A percentile compares a stretch with the other conserved stretches of the same genome.
phyloP scores from a whole-genome alignment of 1,140 invertebrate genomes.

The Sinonovacula constricta region DNA sequence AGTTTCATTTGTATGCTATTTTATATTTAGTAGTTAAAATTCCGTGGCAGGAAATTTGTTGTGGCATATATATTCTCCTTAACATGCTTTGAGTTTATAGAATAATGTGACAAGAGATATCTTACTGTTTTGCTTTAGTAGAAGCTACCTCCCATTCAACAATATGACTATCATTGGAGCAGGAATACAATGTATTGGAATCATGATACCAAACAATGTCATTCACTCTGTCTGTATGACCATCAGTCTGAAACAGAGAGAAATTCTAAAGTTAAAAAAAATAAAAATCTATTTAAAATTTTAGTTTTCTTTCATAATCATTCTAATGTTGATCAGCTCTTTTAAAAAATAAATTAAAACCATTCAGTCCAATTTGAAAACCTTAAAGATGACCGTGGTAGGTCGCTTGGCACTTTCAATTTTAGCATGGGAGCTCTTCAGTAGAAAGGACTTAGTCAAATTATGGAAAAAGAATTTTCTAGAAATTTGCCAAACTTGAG shows the following conservation, averaged over 20 bases:
- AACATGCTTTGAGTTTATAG: no score
- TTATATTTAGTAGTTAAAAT: no score
- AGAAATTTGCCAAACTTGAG: no score
- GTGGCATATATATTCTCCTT: no score
- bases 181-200: conserved; percentile 79
- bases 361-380: neutral
- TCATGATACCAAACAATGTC: conserved; percentile 30
- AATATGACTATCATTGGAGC: conserved; percentile 79
- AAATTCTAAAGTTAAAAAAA: neutral
- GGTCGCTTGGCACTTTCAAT: neutral
- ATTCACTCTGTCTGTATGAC: conserved; percentile 37
- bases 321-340: neutral
- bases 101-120: no score
- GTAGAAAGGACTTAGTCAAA: no score
- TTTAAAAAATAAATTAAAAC: neutral
- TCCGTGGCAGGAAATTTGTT: no score
- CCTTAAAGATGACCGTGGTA: neutral
- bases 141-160: conserved; percentile 80
- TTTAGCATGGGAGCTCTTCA: neutral
- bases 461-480: no score
- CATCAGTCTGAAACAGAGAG: conserved; percentile 6
- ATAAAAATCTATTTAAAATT: neutral
- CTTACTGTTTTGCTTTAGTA: conserved; percentile 78
- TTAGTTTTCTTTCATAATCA: neutral
- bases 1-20: no score